phyloP scores from a whole-genome alignment of 2,888 invertebrate genomes.

The Rosalia funebris region DNA sequence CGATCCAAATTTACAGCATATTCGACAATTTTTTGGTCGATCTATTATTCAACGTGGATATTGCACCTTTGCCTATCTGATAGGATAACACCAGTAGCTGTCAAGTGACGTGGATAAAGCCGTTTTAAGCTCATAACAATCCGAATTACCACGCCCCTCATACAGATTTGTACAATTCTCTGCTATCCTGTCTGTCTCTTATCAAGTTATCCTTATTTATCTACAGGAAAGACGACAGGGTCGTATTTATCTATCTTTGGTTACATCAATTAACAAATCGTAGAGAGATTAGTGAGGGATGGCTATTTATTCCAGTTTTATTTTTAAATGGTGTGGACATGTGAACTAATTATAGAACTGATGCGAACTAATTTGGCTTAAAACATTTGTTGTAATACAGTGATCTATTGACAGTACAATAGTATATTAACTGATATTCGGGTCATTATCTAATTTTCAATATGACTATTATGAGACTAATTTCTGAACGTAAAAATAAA shows the following conservation, averaged over 20 bases:
- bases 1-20: conserved; percentile 36
- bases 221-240: conserved; percentile 15
- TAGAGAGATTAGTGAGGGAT: no score
- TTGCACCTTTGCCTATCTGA: conserved; percentile 20
- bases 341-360: no score
- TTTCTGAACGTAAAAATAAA: no score
- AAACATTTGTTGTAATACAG: no score
- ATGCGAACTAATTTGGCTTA: no score
- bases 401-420: no score
- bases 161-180: conserved; percentile 28
- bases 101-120: conserved; percentile 49
- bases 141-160: conserved; percentile 48
- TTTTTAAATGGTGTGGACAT: not conserved
- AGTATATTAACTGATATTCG: no score
- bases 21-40: conserved; percentile 44
- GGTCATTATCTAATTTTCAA: no score
- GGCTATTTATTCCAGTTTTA: not conserved
- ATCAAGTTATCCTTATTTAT: conserved; percentile 38
- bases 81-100: conserved; percentile 45
- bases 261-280: no score
- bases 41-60: conserved; percentile 29
- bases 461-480: no score
- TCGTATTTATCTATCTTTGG: no score
- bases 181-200: conserved; percentile 38
- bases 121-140: conserved; percentile 50